These are phyloP conservation scores for Hippocampus abdominalis DNA, from an alignment of 2,113 vertebrate genomes.

Conservation along the genomic window DNA sequence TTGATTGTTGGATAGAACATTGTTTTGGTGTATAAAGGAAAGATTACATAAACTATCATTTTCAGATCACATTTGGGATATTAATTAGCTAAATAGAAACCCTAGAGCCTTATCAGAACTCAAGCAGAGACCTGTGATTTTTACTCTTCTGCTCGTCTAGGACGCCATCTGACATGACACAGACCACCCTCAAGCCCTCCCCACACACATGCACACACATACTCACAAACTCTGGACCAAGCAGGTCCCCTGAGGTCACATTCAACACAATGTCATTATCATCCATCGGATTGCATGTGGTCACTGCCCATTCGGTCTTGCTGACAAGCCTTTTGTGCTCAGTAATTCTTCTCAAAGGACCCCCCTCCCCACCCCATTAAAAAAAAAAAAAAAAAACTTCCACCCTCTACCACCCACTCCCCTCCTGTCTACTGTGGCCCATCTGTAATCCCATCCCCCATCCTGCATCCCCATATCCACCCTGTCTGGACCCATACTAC, in stretches of 20 bases:
- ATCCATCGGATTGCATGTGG: slow-evolving; percentile 67
- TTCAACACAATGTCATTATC: slow-evolving; percentile 71
- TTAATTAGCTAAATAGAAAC: slow-evolving; percentile 5
- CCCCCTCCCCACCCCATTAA: slow-evolving; percentile 9
- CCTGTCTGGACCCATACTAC: slow-evolving; percentile 52
- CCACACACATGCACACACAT: slow-evolving; percentile 25
- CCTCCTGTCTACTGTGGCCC: slow-evolving; percentile 52
- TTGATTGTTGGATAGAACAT: background rate
- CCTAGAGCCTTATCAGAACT: slow-evolving; percentile 35
- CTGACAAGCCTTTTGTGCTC: slow-evolving; percentile 69
- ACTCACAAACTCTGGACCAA: slow-evolving; percentile 15
- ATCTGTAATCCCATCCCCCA: slow-evolving; percentile 70
- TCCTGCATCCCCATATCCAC: slow-evolving; percentile 45
- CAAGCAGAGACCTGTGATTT: slow-evolving; percentile 21
- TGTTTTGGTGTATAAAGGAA: background rate
- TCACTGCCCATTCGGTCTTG: slow-evolving; percentile 66
- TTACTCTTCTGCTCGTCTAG: slow-evolving; percentile 22
- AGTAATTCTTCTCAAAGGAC: slow-evolving; percentile 66
- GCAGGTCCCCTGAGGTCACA: slow-evolving; percentile 53
- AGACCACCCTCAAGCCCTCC: slow-evolving; percentile 10
- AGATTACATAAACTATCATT: background rate
- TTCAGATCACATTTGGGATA: background rate
- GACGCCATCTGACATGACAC: slow-evolving; percentile 54
- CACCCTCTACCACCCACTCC: slow-evolving; percentile 34
- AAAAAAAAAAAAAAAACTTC: background rate